These are phyloP conservation scores for Bombus picipes DNA, from an alignment of 1,140 invertebrate genomes.

Conservation along the genomic window DNA sequence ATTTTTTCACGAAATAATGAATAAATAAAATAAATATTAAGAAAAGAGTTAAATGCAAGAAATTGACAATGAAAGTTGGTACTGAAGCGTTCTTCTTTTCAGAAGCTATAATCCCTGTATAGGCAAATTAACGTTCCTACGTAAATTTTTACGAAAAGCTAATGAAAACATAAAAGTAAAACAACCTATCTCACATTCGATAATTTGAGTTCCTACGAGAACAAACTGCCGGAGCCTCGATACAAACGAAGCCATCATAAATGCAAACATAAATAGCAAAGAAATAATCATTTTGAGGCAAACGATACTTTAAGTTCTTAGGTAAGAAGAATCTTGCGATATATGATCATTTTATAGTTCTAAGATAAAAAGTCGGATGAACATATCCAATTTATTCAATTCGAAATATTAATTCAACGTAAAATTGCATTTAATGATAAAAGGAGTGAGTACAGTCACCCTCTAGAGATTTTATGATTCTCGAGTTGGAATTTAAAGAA, in stretches of 20 bases:
- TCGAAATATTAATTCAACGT: neutral
- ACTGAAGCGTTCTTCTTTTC: neutral
- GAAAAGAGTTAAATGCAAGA: neutral
- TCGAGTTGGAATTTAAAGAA: conserved; percentile 21
- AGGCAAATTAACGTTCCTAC: conserved; percentile 35
- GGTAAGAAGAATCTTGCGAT: conserved; percentile 37
- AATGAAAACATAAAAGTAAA: conserved; percentile 16
- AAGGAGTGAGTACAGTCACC: neutral
- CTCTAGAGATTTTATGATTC: neutral
- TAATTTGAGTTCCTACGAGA: conserved; percentile 23
- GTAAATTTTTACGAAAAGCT: conserved; percentile 39
- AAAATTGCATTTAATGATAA: neutral
- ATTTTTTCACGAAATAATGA: neutral
- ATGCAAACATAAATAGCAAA: conserved; percentile 5
- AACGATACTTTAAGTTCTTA: conserved; percentile 39
- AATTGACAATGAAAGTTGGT: neutral
- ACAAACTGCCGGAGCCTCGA: conserved; percentile 1
- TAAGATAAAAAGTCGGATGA: conserved; percentile 3
- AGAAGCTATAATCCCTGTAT: conserved; percentile 6
- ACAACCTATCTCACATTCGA: conserved; percentile 4
- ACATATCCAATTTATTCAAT: neutral
- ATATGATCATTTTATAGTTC: conserved; percentile 28
- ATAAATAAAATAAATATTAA: neutral
- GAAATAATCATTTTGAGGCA: neutral
- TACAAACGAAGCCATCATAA: neutral